Conservation (phyloP, 2,888 invertebrate species). For the Lepidocyrtoides sp. region DNA sequence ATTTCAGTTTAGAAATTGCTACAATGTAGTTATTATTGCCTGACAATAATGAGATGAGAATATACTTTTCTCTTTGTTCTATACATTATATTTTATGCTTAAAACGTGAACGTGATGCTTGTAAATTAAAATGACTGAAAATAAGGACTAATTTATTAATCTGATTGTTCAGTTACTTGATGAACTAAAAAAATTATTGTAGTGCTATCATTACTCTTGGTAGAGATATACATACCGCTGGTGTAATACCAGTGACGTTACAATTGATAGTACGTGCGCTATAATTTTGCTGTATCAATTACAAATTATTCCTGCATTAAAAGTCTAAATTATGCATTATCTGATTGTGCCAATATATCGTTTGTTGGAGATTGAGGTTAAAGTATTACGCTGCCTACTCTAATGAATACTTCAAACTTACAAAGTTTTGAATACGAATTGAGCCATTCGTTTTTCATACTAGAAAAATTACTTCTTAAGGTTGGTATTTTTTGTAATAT, state of each 20-base stretch:
- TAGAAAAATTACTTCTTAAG: too few relatives aligned
- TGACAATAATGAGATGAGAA: not conserved
- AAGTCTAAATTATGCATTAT: not conserved
- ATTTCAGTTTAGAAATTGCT: constrained; percentile 10
- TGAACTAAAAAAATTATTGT: too few relatives aligned
- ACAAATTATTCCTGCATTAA: not conserved
- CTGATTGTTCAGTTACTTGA: too few relatives aligned
- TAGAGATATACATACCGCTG: too few relatives aligned
- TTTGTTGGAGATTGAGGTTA: not conserved
- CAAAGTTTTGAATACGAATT: too few relatives aligned
- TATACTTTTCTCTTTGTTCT: not conserved
- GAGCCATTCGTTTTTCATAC: too few relatives aligned
- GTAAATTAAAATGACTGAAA: too few relatives aligned
- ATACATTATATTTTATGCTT: too few relatives aligned
- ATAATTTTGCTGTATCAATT: not conserved
- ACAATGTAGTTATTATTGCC: not conserved
- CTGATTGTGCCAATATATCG: not conserved
- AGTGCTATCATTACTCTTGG: too few relatives aligned
- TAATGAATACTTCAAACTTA: too few relatives aligned
- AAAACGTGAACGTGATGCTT: not conserved
- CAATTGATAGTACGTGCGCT: not conserved
- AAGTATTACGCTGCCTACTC: not conserved
- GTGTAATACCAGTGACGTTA: not conserved
- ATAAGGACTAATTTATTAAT: too few relatives aligned
- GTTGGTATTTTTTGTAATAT: too few relatives aligned